phyloP scores from a whole-genome alignment of 2,797 vertebrate genomes.

The Diplodus puntazzo region DNA sequence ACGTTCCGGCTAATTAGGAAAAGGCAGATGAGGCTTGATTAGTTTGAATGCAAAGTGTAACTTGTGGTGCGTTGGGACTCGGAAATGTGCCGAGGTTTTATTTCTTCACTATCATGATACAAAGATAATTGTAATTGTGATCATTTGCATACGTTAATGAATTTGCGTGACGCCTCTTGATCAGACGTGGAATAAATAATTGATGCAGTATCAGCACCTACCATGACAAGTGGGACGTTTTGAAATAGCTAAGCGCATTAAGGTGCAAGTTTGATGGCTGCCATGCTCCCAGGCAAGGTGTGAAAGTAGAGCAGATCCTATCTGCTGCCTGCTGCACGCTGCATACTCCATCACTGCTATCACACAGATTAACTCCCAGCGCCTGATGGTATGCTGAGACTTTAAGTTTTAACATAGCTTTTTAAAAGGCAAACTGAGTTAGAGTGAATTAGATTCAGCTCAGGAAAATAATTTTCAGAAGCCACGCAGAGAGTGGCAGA shows the following conservation, averaged over 20 bases:
- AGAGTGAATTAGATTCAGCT: conserved; percentile 42
- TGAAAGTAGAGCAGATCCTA: conserved; percentile 80
- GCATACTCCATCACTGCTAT: conserved; percentile 38
- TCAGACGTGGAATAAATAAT: conserved; percentile 87
- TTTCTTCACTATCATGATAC: conserved; percentile 83
- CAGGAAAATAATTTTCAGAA: conserved; percentile 48
- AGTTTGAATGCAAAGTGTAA: conserved; percentile 87
- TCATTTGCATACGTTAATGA: conserved; percentile 90
- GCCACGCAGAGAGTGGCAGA: conserved; percentile 39
- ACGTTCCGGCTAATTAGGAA: conserved; percentile 86
- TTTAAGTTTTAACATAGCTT: conserved; percentile 41
- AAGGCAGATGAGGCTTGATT: conserved; percentile 89
- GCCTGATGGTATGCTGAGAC: conserved; percentile 29
- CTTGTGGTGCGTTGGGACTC: conserved; percentile 81
- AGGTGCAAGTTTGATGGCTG: conserved; percentile 79
- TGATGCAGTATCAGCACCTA: conserved; percentile 84
- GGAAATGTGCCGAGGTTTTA: conserved; percentile 84
- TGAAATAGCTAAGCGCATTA: conserved; percentile 80
- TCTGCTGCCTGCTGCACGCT: conserved; percentile 56
- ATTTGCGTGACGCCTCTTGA: conserved; percentile 85
- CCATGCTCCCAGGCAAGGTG: conserved; percentile 73
- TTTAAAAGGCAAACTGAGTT: conserved; percentile 24
- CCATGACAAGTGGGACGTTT: conserved; percentile 80
- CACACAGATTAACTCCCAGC: conserved; percentile 62
- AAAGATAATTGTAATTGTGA: conserved; percentile 89